Conservation (phyloP, 2,888 invertebrate genomes). For the Melanostoma mellinum region DNA sequence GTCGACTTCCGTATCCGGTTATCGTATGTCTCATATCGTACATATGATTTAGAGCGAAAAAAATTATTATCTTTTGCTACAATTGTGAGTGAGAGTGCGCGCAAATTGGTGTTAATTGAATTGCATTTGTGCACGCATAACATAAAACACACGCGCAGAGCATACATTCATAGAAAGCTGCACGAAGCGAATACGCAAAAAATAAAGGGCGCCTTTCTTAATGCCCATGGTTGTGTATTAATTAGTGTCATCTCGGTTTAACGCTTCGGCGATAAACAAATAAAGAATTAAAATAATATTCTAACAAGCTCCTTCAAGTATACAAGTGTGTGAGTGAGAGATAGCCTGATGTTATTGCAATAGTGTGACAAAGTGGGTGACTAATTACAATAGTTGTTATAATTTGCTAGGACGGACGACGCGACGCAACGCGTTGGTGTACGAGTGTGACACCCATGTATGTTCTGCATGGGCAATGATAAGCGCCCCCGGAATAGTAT, state of each 20-base stretch:
- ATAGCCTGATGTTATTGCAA: conserved; percentile 23
- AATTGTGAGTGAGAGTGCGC: conserved; percentile 60
- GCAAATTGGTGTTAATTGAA: conserved; percentile 73
- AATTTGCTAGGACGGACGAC: conserved; percentile 37
- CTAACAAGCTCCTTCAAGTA: conserved; percentile 28
- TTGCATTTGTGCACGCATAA: conserved; percentile 68
- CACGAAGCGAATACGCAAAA: background rate
- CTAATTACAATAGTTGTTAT: conserved; percentile 59
- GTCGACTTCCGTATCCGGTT: conserved; percentile 71
- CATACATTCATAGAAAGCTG: conserved; percentile 4
- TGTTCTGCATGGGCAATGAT: conserved; percentile 71
- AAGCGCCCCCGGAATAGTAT: conserved; percentile 66
- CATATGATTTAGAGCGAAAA: conserved; percentile 53
- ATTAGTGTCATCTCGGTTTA: conserved; percentile 70
- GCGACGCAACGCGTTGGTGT: conserved; percentile 16
- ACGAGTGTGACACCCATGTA: conserved; percentile 59
- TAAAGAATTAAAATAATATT: conserved; percentile 10
- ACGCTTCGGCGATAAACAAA: conserved; percentile 55
- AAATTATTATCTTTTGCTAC: conserved; percentile 36
- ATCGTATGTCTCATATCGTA: conserved; percentile 48
- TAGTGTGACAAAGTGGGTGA: conserved; percentile 63
- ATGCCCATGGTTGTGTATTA: conserved; percentile 66
- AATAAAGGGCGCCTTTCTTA: conserved; percentile 38
- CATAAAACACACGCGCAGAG: conserved; percentile 47
- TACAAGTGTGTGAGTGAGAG: conserved; percentile 11